Conservation (phyloP, 2,888 invertebrate genomes). For the Microplitis manilae region DNA sequence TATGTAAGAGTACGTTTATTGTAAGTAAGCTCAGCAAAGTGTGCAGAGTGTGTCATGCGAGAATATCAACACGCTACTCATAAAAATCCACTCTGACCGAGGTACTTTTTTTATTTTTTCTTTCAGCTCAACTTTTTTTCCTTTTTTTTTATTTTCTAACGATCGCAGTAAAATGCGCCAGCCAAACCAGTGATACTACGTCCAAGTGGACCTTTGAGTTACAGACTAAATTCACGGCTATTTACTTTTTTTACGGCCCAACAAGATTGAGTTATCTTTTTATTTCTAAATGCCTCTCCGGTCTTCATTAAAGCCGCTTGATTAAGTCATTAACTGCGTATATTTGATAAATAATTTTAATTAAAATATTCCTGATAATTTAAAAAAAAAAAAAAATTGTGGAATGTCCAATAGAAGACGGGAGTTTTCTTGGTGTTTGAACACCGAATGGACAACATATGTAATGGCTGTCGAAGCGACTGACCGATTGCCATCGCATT, state of each 20-base stretch:
- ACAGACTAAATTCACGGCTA: conserved; percentile 20
- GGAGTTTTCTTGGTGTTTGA: conserved; percentile 31
- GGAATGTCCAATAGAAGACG: conserved; percentile 1
- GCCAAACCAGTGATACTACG: background rate
- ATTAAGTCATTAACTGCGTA: background rate
- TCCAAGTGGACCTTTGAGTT: background rate
- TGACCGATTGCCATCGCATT: conserved; percentile 67
- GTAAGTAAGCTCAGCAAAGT: conserved; percentile 51
- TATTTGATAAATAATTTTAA: background rate
- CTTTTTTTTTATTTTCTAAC: background rate
- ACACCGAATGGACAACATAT: conserved; percentile 67
- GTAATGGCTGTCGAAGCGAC: conserved; percentile 64
- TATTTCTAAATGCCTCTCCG: background rate
- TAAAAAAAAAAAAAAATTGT: background rate
- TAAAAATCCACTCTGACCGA: conserved; percentile 49
- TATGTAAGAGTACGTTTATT: conserved; percentile 12
- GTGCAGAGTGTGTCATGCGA: conserved; percentile 55
- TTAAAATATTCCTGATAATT: background rate
- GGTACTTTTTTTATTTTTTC: background rate
- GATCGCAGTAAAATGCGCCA: background rate
- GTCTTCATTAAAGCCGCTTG: background rate
- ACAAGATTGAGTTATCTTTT: background rate
- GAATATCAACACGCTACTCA: conserved; percentile 62
- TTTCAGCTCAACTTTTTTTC: background rate
- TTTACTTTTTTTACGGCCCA: conserved; percentile 45